phyloP scores from a whole-genome alignment of 2,888 invertebrate species.

The Andrena bucephala region DNA sequence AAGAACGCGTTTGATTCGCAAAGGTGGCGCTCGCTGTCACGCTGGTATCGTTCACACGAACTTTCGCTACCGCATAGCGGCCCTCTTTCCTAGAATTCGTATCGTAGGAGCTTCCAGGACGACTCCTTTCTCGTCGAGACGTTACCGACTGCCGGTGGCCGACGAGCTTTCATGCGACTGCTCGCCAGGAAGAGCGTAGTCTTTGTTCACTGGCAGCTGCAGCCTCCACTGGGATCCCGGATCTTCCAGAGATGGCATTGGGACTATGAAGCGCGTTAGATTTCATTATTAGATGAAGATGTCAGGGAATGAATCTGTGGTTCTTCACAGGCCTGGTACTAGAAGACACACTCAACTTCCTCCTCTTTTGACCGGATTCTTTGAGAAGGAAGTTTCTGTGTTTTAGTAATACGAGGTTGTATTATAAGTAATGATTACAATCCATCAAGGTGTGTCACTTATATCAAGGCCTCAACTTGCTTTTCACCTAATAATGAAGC shows the following conservation, averaged over 20 bases:
- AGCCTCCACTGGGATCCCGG: constrained; percentile 47
- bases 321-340: too few relatives aligned
- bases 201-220: constrained; percentile 44
- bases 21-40: constrained; percentile 54
- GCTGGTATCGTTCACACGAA: constrained; percentile 26
- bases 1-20: constrained; percentile 53
- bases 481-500: too few relatives aligned
- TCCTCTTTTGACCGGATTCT: too few relatives aligned
- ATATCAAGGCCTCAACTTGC: too few relatives aligned
- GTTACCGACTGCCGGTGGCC: constrained; percentile 68
- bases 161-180: constrained; percentile 40
- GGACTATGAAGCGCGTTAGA: not conserved
- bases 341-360: too few relatives aligned
- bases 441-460: too few relatives aligned
- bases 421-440: too few relatives aligned
- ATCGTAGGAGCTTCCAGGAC: constrained; percentile 60
- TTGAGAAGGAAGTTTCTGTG: too few relatives aligned
- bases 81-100: constrained; percentile 40
- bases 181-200: constrained; percentile 38
- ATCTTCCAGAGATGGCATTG: constrained; percentile 63
- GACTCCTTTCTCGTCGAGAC: constrained; percentile 41
- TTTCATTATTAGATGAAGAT: not conserved
- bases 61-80: constrained; percentile 32
- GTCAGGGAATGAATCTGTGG: too few relatives aligned
- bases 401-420: too few relatives aligned